A percentile compares a stretch with the other conserved stretches of the same genome.
These are phyloP conservation scores for Gopherus flavomarginatus DNA, from an alignment of 2,113 vertebrate genomes.

Conservation along the genomic window DNA sequence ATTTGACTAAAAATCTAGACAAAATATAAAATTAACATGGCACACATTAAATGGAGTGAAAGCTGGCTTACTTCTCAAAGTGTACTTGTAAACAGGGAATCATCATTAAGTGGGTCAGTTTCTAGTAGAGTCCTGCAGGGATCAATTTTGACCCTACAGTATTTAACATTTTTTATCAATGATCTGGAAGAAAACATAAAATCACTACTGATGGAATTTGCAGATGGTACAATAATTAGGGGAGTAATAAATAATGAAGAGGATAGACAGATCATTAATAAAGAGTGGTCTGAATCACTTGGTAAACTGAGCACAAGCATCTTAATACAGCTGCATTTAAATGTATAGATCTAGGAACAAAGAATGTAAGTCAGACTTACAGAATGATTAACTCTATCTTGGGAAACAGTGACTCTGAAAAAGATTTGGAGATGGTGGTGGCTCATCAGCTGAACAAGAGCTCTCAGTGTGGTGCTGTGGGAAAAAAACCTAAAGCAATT, in stretches of 20 bases:
- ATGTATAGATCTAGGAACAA: neutral
- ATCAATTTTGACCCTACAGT: neutral
- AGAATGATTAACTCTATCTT: too few species aligned
- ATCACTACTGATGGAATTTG: neutral
- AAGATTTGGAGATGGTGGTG: neutral
- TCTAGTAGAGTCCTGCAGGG: neutral
- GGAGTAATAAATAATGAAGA: neutral
- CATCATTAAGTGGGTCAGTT: neutral
- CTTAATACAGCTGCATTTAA: neutral
- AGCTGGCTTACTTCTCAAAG: neutral
- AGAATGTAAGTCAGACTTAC: neutral
- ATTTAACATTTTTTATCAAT: neutral
- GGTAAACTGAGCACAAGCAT: neutral
- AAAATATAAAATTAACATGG: neutral
- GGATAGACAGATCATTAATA: neutral
- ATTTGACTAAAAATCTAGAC: neutral
- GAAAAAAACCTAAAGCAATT: neutral
- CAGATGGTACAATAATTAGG: neutral
- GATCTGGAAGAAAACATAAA: neutral
- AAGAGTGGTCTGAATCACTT: neutral
- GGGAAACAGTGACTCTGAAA: neutral
- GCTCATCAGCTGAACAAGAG: neutral
- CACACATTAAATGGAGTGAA: neutral
- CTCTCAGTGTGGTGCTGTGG: neutral
- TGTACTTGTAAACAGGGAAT: neutral